Conservation (phyloP, 1,140 invertebrate species). For the Solenopsis fugax region DNA sequence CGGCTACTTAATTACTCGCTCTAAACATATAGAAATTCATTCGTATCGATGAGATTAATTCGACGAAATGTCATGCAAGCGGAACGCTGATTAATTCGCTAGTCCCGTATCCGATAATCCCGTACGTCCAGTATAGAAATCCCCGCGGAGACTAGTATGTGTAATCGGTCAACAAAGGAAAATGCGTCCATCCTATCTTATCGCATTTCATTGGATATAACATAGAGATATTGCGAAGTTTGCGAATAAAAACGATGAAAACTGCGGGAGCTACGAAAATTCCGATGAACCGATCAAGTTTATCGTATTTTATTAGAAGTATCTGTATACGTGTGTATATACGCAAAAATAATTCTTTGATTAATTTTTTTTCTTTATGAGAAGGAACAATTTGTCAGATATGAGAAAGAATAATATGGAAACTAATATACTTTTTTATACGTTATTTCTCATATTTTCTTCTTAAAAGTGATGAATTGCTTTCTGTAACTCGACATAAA, state of each 20-base stretch:
- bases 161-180: slow-evolving; percentile 47
- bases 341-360: not conserved
- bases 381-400: not conserved
- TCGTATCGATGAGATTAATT: slow-evolving; percentile 35
- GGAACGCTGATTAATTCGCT: slow-evolving; percentile 35
- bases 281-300: slow-evolving; percentile 28
- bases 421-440: not conserved
- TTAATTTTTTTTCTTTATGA: slow-evolving; percentile 5
- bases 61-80: not conserved
- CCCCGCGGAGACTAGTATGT: slow-evolving; percentile 4
- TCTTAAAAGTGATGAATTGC: not conserved
- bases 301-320: slow-evolving; percentile 12
- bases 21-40: not conserved
- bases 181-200: slow-evolving; percentile 42
- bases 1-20: slow-evolving; percentile 14
- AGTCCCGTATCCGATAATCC: slow-evolving; percentile 43
- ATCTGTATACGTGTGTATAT: not conserved
- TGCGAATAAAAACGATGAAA: slow-evolving; percentile 29
- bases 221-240: slow-evolving; percentile 14
- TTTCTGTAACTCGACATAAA: not conserved
- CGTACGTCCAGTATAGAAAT: not conserved
- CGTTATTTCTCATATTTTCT: not conserved
- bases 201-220: slow-evolving; percentile 28
- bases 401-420: not conserved
- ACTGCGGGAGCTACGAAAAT: not conserved